Percentiles rank a stretch among this genome's conserved stretches.
Evolutionary conservation across 64 coral and sea anemone genomes (phyloP).

Genomic region (Astreopora myriophthalma): DNA sequence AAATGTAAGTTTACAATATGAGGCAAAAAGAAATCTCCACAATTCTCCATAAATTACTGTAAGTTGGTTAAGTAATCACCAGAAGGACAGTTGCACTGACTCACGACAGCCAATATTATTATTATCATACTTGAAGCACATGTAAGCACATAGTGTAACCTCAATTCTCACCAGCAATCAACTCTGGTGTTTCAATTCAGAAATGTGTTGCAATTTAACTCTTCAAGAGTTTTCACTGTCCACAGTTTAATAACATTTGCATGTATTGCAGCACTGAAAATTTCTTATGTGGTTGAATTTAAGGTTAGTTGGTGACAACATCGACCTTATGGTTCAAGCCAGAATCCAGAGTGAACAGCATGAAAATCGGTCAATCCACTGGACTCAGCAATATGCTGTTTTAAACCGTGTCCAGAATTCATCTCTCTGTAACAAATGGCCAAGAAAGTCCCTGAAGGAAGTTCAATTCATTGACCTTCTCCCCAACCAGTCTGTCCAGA

Average conservation of each 20-base stretch:
- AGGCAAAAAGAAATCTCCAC: not conserved
- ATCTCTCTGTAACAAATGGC: not conserved
- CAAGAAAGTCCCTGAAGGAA: not conserved
- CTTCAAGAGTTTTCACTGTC: not conserved
- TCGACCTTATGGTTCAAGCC: constrained; percentile 38
- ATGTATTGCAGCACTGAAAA: not conserved
- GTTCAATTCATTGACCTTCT: constrained; percentile 28
- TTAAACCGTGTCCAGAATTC: not conserved
- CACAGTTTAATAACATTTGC: not conserved
- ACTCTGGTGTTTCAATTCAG: constrained; percentile 2
- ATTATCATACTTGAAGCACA: not conserved
- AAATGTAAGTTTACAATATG: not conserved
- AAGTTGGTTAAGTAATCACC: not conserved
- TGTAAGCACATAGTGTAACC: not conserved
- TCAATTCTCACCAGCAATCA: not conserved
- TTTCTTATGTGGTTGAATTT: not conserved
- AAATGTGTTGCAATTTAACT: not conserved
- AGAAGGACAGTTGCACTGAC: not conserved
- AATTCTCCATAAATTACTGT: not conserved
- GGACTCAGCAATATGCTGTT: constrained; percentile 48
- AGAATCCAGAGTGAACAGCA: constrained; percentile 21
- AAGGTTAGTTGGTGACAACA: constrained; percentile 51
- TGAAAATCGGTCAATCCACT: constrained; percentile 32
- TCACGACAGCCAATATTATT: not conserved
- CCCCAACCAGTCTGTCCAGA: not conserved